These are phyloP conservation scores for Molorchus minor DNA, from an alignment of 2,888 invertebrate genomes.

Conservation along the genomic window DNA sequence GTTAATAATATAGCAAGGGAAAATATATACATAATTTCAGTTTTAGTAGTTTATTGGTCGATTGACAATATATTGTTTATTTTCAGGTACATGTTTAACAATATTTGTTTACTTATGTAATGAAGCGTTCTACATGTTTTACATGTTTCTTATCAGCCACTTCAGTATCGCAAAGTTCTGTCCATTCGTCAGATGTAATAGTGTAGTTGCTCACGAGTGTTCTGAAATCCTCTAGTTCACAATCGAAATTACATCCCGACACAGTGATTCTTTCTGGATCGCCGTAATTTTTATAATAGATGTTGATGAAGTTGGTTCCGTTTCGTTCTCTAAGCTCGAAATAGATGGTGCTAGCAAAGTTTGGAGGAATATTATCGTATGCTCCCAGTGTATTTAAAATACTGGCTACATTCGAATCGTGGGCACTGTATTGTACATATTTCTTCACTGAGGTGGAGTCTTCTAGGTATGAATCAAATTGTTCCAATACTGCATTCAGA, in stretches of 20 bases:
- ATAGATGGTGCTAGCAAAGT: slow-evolving; percentile 72
- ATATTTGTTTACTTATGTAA: too few relatives aligned
- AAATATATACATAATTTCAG: too few relatives aligned
- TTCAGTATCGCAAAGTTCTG: too few relatives aligned
- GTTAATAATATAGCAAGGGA: too few relatives aligned
- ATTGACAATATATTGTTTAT: too few relatives aligned
- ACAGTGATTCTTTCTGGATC: slow-evolving; percentile 19
- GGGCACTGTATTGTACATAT: slow-evolving; percentile 76
- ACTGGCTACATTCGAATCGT: slow-evolving; percentile 78
- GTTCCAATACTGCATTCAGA: slow-evolving; percentile 16
- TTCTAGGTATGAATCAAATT: slow-evolving; percentile 19
- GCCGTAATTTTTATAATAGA: slow-evolving; percentile 29
- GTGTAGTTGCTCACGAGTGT: not conserved
- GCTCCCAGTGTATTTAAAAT: slow-evolving; percentile 73
- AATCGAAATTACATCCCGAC: slow-evolving; percentile 27
- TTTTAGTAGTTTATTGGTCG: too few relatives aligned
- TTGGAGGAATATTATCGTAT: slow-evolving; percentile 70
- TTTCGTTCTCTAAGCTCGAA: slow-evolving; percentile 69
- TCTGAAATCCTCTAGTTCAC: slow-evolving; percentile 24
- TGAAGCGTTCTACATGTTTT: too few relatives aligned
- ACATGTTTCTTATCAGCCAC: too few relatives aligned
- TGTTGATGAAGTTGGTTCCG: slow-evolving; percentile 20
- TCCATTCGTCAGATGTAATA: not conserved
- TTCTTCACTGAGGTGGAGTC: slow-evolving; percentile 58
- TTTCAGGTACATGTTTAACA: too few relatives aligned